Percentiles rank a stretch among this genome's conserved stretches.
Conservation (phyloP, 1,140 invertebrate species). For the Octopus bimaculoides region DNA sequence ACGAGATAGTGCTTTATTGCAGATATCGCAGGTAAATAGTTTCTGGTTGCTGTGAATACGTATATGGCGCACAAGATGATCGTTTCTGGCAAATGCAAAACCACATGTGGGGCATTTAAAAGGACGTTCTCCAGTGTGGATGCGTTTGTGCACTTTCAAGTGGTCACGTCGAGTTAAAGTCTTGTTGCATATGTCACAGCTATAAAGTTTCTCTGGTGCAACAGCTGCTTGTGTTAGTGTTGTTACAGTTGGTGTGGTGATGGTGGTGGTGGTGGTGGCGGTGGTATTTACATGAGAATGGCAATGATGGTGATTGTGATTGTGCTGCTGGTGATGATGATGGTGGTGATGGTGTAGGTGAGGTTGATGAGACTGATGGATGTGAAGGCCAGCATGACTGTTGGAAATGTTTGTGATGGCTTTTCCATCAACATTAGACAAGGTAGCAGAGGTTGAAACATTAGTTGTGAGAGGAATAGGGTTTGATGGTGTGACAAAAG, state of each 20-base stretch:
- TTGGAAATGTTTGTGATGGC: not conserved
- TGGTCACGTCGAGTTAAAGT: slow-evolving; percentile 1
- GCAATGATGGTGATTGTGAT: not conserved
- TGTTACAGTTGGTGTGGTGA: not conserved
- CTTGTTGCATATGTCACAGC: slow-evolving; percentile 16
- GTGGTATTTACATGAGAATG: not conserved
- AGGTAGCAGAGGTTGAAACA: not conserved
- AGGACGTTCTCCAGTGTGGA: slow-evolving; percentile 56
- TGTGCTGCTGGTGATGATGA: not conserved
- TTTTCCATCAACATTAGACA: not conserved
- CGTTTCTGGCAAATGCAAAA: slow-evolving; percentile 82
- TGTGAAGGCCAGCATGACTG: not conserved
- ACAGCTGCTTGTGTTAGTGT: not conserved
- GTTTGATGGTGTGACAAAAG: not conserved
- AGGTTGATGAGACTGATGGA: not conserved
- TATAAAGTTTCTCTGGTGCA: not conserved
- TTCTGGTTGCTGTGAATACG: slow-evolving; percentile 87
- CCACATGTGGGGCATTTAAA: slow-evolving; percentile 67
- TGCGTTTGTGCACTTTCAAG: slow-evolving; percentile 12
- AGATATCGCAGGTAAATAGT: slow-evolving; percentile 30
- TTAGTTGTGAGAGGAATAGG: not conserved
- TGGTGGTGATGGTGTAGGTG: not conserved
- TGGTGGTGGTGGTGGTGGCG: not conserved
- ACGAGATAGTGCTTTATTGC: slow-evolving; percentile 30
- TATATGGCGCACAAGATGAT: slow-evolving; percentile 75